Percentiles rank a stretch among this genome's conserved stretches.
phyloP scores from a whole-genome alignment of 1,140 invertebrate genomes.

The Tetranychus urticae region DNA sequence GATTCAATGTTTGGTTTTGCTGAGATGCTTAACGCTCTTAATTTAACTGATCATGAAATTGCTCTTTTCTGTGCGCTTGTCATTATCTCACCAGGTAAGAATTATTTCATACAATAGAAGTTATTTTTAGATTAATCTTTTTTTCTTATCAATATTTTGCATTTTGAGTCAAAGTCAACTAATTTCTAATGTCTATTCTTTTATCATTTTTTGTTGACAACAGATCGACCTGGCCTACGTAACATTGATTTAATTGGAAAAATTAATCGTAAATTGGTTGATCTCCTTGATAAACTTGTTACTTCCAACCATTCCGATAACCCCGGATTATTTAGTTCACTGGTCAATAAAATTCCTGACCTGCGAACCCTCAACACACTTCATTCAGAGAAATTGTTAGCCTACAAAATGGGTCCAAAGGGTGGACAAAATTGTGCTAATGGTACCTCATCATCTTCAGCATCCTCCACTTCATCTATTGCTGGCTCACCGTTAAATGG shows the following conservation, averaged over 20 bases:
- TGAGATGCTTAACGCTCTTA: slow-evolving; percentile 66
- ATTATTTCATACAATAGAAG: not conserved
- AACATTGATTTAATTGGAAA: slow-evolving; percentile 73
- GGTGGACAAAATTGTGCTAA: slow-evolving; percentile 3
- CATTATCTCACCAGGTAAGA: slow-evolving; percentile 58
- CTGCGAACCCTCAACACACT: slow-evolving; percentile 78
- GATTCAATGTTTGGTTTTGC: slow-evolving; percentile 94
- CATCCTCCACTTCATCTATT: not conserved
- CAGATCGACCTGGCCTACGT: slow-evolving; percentile 64
- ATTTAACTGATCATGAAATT: slow-evolving; percentile 70
- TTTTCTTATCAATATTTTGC: not conserved
- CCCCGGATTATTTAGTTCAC: slow-evolving; percentile 46
- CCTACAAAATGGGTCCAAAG: slow-evolving; percentile 60
- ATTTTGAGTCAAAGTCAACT: not conserved
- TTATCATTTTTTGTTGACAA: not conserved
- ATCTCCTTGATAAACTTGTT: slow-evolving; percentile 59
- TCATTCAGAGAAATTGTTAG: slow-evolving; percentile 80
- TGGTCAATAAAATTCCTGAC: slow-evolving; percentile 83
- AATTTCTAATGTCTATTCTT: not conserved
- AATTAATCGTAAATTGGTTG: slow-evolving; percentile 66
- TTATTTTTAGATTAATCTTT: not conserved
- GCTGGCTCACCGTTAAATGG: not conserved
- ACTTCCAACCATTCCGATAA: slow-evolving; percentile 39
- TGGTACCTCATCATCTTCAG: slow-evolving; percentile 38
- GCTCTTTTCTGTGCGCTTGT: slow-evolving; percentile 84